These are phyloP conservation scores for Phalacrocorax brasilianus DNA, from an alignment of 2,113 vertebrate species.

Conservation along the genomic window DNA sequence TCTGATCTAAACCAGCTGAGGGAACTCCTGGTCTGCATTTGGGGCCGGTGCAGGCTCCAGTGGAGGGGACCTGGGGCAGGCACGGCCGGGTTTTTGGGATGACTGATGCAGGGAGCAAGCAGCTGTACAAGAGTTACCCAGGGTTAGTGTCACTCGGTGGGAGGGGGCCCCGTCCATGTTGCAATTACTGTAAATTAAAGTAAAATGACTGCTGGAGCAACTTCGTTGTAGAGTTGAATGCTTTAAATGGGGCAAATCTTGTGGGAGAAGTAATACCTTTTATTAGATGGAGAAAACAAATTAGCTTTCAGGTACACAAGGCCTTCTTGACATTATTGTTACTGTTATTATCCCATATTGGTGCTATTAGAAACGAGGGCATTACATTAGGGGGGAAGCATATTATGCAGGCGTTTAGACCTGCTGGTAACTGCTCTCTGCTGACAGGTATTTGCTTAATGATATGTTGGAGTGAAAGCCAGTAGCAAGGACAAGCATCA, in stretches of 20 bases:
- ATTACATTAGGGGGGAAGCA: constrained; percentile 5
- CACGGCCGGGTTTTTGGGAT: neutral
- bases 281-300: constrained; percentile 40
- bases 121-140: neutral
- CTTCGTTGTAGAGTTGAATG: neutral
- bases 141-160: neutral
- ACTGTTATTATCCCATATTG: constrained; percentile 10
- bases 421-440: constrained; percentile 46
- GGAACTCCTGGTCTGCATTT: neutral
- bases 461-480: constrained; percentile 18
- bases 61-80: neutral
- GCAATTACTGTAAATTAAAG: constrained; percentile 8
- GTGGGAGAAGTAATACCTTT: neutral
- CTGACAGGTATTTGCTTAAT: constrained; percentile 50
- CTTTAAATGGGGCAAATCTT: constrained; percentile 37
- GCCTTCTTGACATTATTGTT: constrained; percentile 32
- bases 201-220: neutral
- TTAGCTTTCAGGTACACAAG: constrained; percentile 25
- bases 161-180: neutral
- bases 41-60: neutral
- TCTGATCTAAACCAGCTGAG: neutral
- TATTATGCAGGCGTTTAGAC: constrained; percentile 27
- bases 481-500: neutral
- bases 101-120: neutral
- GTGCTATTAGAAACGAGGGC: constrained; percentile 21